Conservation (phyloP, 2,888 invertebrate species). For the Bombyx huttoni region DNA sequence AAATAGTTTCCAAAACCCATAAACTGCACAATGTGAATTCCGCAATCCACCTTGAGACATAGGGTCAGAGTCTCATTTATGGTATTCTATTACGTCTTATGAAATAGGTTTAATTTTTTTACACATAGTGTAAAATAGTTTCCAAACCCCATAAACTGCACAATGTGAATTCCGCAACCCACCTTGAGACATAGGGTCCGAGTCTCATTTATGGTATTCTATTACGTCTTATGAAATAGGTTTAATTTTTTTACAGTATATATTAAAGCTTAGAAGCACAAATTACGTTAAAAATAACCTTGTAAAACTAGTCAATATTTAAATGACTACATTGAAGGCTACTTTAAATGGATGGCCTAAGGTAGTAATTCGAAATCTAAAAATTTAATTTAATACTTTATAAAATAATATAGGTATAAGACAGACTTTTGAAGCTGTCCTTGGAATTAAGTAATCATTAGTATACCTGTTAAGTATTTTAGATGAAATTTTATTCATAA, state of each 20-base stretch:
- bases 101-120: not conserved
- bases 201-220: too few relatives aligned
- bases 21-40: too few relatives aligned
- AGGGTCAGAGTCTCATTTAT: too few relatives aligned
- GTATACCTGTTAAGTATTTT: conserved; percentile 2
- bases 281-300: conserved; percentile 33
- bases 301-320: conserved; percentile 44
- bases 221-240: not conserved
- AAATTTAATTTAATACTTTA: conserved; percentile 22
- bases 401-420: conserved; percentile 16
- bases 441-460: conserved; percentile 22
- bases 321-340: conserved; percentile 39
- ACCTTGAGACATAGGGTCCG: too few relatives aligned
- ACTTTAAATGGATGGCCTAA: conserved; percentile 41
- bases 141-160: too few relatives aligned
- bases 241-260: not conserved
- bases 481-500: not conserved
- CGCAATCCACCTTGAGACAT: too few relatives aligned
- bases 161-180: too few relatives aligned
- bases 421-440: conserved; percentile 15
- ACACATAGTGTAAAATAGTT: not conserved
- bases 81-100: too few relatives aligned
- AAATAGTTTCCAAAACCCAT: too few relatives aligned
- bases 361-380: conserved; percentile 27
- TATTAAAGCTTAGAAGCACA: conserved; percentile 6